phyloP scores from a whole-genome alignment of 2,797 vertebrate genomes.

The Rhinella marina region DNA sequence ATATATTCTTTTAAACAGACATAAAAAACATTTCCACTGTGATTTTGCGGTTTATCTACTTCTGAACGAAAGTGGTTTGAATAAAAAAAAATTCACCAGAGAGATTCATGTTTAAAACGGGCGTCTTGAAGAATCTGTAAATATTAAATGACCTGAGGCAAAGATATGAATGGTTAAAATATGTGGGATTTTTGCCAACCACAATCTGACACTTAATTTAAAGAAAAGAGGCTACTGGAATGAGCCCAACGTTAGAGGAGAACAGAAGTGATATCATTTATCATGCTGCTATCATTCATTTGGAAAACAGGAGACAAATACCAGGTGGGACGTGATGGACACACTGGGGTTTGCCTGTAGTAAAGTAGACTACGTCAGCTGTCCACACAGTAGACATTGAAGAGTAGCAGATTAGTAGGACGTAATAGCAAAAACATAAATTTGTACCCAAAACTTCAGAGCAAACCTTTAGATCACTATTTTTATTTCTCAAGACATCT shows the following conservation, averaged over 20 bases:
- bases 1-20: conserved; percentile 36
- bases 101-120: conserved; percentile 17
- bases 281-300: not conserved
- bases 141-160: conserved; percentile 21
- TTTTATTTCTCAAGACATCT: not conserved
- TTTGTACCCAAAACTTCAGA: not conserved
- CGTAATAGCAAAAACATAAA: conserved; percentile 6
- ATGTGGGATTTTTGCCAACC: conserved; percentile 31
- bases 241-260: not conserved
- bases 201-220: conserved; percentile 40
- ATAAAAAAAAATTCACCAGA: not conserved
- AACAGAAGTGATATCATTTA: conserved; percentile 22
- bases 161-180: conserved; percentile 17
- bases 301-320: not conserved
- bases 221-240: conserved; percentile 21
- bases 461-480: not conserved
- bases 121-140: conserved; percentile 35
- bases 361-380: not conserved
- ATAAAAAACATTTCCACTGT: conserved; percentile 14
- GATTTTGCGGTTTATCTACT: conserved; percentile 39
- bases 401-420: not conserved
- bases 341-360: not conserved
- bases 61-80: conserved; percentile 32
- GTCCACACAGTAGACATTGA: not conserved
- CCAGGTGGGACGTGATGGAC: not conserved